Conservation (phyloP, 2,113 vertebrate genomes). For the Alethe diademata region DNA sequence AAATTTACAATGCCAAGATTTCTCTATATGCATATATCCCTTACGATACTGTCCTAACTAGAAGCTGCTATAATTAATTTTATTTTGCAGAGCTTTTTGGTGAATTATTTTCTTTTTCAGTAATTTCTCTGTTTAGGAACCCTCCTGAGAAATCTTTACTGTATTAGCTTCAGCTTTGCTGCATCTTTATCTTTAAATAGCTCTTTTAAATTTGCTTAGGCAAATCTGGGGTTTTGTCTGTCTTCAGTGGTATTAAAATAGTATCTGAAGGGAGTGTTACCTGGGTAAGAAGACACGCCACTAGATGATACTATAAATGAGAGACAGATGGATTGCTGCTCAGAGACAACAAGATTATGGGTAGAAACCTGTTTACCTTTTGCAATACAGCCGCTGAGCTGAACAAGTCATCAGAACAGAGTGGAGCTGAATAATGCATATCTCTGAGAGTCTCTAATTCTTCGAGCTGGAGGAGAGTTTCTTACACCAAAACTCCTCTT, state of each 20-base stretch:
- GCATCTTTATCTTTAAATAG: slow-evolving; percentile 48
- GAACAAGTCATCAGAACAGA: slow-evolving; percentile 17
- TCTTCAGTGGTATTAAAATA: slow-evolving; percentile 38
- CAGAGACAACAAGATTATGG: slow-evolving; percentile 26
- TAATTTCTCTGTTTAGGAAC: slow-evolving; percentile 18
- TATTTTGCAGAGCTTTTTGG: slow-evolving; percentile 2
- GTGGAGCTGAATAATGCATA: not conserved
- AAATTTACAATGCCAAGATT: not conserved
- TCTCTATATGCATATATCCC: not conserved
- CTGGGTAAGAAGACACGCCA: slow-evolving; percentile 19
- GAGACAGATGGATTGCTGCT: slow-evolving; percentile 55
- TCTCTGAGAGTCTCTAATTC: not conserved
- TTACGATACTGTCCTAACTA: not conserved
- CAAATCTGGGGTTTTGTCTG: slow-evolving; percentile 37
- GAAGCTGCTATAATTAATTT: slow-evolving; percentile 21
- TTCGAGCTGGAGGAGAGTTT: not conserved
- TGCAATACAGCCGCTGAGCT: not conserved
- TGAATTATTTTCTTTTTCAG: slow-evolving; percentile 43
- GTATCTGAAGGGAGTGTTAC: slow-evolving; percentile 18
- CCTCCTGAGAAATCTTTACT: slow-evolving; percentile 31
- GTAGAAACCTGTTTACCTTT: slow-evolving; percentile 48
- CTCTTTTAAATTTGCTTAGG: slow-evolving; percentile 48
- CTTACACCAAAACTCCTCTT: not conserved
- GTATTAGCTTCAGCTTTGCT: slow-evolving; percentile 51
- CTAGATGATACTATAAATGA: not conserved